Conservation (phyloP, 2,113 vertebrate genomes). For the Apodemus sylvaticus region DNA sequence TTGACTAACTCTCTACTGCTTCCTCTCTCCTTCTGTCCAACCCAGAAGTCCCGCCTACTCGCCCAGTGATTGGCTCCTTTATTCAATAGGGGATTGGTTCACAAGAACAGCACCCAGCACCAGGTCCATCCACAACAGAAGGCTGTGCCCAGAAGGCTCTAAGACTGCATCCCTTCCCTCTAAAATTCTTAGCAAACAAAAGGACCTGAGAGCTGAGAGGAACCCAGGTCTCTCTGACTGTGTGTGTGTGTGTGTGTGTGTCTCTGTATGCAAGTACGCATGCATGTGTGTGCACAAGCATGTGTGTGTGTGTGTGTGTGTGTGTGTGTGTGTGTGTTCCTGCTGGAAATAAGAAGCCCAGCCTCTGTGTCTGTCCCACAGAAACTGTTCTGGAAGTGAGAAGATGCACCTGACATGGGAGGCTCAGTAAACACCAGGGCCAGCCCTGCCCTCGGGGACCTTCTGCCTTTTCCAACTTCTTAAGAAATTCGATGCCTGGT, state of each 20-base stretch:
- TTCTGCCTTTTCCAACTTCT: neutral
- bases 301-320: fast-evolving
- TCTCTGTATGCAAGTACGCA: no score
- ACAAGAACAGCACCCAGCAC: no score
- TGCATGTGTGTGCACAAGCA: fast-evolving
- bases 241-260: no score
- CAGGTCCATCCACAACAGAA: neutral
- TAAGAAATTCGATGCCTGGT: neutral
- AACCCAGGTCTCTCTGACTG: neutral
- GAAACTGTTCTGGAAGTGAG: neutral
- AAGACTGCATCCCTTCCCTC: neutral
- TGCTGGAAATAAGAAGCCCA: no score
- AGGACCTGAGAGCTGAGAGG: fast-evolving
- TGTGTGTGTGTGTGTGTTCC: no score
- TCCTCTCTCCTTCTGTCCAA: no score
- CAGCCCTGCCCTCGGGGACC: neutral
- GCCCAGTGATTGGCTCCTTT: no score
- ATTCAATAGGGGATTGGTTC: no score
- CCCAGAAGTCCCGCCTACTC: no score
- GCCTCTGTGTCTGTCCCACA: neutral
- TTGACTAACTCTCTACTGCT: no score
- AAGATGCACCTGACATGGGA: fast-evolving
- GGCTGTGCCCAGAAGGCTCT: no score
- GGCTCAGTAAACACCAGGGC: neutral
- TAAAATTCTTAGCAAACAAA: fast-evolving